A percentile compares a stretch with the other conserved stretches of the same genome.
phyloP scores from a whole-genome alignment of 2,113 vertebrate species.

The Microtus pennsylvanicus region DNA sequence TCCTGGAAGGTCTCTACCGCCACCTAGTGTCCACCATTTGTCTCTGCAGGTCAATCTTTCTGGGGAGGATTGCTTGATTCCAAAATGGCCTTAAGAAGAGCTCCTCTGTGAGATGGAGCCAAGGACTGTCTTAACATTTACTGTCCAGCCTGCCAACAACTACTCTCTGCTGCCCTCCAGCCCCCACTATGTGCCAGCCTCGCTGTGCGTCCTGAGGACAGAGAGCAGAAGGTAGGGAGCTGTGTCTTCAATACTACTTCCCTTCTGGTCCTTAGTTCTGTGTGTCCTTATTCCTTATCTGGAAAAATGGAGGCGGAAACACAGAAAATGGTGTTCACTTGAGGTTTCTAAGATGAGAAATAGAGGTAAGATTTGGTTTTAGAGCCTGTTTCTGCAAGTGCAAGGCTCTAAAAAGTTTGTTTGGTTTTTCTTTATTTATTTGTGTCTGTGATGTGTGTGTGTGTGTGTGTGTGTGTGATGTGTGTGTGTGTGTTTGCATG shows the following conservation, averaged over 20 bases:
- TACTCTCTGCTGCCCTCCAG: background rate
- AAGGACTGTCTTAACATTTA: background rate
- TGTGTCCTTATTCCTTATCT: conserved; percentile 7
- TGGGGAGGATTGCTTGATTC: background rate
- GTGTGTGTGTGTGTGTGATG: background rate
- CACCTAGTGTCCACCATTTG: conserved; percentile 37
- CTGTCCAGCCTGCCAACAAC: background rate
- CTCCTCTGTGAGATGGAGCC: background rate
- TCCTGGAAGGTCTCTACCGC: conserved; percentile 16
- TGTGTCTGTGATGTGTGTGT: background rate
- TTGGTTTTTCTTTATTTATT: background rate
- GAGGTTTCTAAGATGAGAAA: background rate
- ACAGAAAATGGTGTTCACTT: background rate
- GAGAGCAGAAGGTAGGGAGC: background rate
- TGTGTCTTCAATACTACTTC: background rate
- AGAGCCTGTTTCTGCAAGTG: background rate
- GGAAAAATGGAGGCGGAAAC: background rate
- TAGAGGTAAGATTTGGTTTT: background rate
- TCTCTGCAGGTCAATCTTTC: conserved; percentile 37
- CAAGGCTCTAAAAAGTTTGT: background rate
- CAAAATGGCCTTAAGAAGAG: conserved; percentile 7
- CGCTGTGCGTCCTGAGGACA: background rate
- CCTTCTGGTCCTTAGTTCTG: background rate
- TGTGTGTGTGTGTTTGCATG: background rate
- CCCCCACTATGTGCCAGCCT: background rate